These are phyloP conservation scores for Candidula unifasciata DNA, from an alignment of 2,888 invertebrate genomes.

Conservation along the genomic window DNA sequence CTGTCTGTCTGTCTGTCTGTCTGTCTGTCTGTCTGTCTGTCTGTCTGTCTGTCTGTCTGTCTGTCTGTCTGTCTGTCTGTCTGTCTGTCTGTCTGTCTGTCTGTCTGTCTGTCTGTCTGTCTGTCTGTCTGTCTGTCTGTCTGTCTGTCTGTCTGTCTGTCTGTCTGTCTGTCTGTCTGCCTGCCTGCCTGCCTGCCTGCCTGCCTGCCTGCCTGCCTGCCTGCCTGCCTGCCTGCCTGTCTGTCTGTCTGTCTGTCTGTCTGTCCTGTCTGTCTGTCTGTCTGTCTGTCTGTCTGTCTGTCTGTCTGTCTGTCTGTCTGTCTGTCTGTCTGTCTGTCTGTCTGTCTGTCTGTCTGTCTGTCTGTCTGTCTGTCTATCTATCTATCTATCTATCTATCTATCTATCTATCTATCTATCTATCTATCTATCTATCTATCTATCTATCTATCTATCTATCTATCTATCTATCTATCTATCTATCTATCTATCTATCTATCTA, in stretches of 20 bases:
- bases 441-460: slow-evolving; percentile 17
- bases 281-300: slow-evolving; percentile 3
- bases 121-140: slow-evolving; percentile 29
- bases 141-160: slow-evolving; percentile 31
- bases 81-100: slow-evolving; percentile 15
- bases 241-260: not conserved
- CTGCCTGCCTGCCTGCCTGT: too few relatives aligned
- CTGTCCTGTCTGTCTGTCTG: not conserved
- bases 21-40: slow-evolving; percentile 36
- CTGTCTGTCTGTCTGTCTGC: too few relatives aligned
- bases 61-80: slow-evolving; percentile 2
- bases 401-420: too few relatives aligned
- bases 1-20: slow-evolving; percentile 2
- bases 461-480: slow-evolving; percentile 8
- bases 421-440: not conserved
- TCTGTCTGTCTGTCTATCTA: not conserved
- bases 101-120: slow-evolving; percentile 15
- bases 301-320: not conserved
- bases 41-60: slow-evolving; percentile 31
- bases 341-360: not conserved
- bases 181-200: too few relatives aligned
- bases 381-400: not conserved
- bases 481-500: too few relatives aligned
- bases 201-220: too few relatives aligned
- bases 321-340: slow-evolving; percentile 8